phyloP scores from a whole-genome alignment of 2,888 invertebrate genomes.

The Therioaphis trifolii region DNA sequence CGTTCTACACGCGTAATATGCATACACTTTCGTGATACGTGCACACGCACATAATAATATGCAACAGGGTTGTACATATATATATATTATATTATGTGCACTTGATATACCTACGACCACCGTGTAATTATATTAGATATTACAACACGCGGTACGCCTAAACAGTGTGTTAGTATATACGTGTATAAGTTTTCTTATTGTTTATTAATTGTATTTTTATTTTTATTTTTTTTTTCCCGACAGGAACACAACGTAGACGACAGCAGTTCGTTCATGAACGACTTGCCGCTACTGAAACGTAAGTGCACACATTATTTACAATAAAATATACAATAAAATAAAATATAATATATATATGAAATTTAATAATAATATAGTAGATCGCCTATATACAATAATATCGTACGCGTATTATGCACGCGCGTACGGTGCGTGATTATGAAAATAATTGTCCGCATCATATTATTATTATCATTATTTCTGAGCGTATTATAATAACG shows the following conservation, averaged over 20 bases:
- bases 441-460: constrained; percentile 2
- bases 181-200: too few relatives aligned
- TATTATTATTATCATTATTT: too few relatives aligned
- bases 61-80: neutral
- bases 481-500: neutral
- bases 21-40: neutral
- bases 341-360: neutral
- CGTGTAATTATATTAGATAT: constrained; percentile 6
- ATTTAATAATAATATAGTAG: neutral
- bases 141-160: neutral
- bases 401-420: too few relatives aligned
- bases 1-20: neutral
- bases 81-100: too few relatives aligned
- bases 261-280: constrained; percentile 88
- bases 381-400: neutral
- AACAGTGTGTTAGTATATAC: too few relatives aligned
- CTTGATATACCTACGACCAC: too few relatives aligned
- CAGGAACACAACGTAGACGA: constrained; percentile 84
- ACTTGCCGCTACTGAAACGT: constrained; percentile 91
- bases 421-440: neutral
- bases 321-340: neutral
- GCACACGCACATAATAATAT: neutral
- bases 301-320: constrained; percentile 71
- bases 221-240: constrained; percentile 70
- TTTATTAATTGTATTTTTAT: too few relatives aligned